Evolutionary conservation across 2,888 invertebrate species (phyloP), one percentile per base, ranked within the genome.

Genomic region (Drosophila quasianomalipes): DNA sequence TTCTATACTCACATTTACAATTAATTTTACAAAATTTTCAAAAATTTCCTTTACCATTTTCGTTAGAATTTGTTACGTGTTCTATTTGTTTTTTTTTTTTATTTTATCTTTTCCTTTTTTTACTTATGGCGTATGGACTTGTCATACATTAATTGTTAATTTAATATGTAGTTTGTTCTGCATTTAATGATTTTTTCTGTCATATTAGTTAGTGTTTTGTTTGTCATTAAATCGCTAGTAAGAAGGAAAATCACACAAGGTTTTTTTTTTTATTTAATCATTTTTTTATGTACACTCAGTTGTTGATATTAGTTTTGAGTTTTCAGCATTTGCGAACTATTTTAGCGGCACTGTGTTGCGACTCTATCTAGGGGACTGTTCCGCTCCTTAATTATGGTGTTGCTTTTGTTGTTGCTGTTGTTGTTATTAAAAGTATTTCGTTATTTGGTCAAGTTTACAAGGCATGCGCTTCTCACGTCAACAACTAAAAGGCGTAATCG

Each of bases 191-290:
- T 66, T 70, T 67, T 4, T 19, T 37, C 1, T 37, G 51, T 78
- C 64, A 81, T 74, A 62, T 64, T 61, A 52, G 66, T 74, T 64
- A 52, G 57, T 67, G 22, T 16, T 61, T 30, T 37, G 58, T 60
- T 53, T 66, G 41, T 70, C 66, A 64, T 71, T 85, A 89, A 84
- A 68, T 80, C 61, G 84, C 81, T 88, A 85, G 65, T 82, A 85
- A 88, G 90, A 83, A 82, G 81, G 81, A 85, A 85, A 85, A 90
- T 85, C 85, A 90, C 85, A 89, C 85, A 76, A 82, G 58, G 53
- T 67, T 79, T 79, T 82, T 55, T 70, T 26, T 37, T 70, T 68
- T 52, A 64, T n/a, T 39, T 67, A 73, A 59, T 59, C n/a, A n/a
- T 22, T 69, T 67, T n/a, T n/a, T 35, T 85, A 88, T 85, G 33